A percentile compares a stretch with the other conserved stretches of the same genome.
phyloP scores from a whole-genome alignment of 2,797 vertebrate genomes.

The Pyrocephalus nanus region DNA sequence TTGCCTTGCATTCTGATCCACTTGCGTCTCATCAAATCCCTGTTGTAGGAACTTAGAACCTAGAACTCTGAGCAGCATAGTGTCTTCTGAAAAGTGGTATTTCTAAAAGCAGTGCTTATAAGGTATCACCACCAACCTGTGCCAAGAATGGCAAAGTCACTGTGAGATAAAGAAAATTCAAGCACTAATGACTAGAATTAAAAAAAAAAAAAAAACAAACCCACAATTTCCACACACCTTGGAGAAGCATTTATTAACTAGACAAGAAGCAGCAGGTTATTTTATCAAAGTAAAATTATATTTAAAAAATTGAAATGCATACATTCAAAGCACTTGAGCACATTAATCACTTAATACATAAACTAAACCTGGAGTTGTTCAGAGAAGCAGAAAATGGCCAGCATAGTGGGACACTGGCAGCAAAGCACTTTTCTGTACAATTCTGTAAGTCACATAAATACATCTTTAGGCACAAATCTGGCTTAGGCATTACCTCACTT shows the following conservation, averaged over 20 bases:
- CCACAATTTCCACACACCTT: not conserved
- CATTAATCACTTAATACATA: not conserved
- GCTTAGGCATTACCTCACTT: not conserved
- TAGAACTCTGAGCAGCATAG: not conserved
- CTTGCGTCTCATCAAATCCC: not conserved
- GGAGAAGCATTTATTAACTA: slow-evolving; percentile 44
- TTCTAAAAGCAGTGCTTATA: not conserved
- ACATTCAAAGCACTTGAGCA: not conserved
- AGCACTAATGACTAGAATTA: not conserved
- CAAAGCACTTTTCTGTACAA: not conserved
- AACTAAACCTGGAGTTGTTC: not conserved
- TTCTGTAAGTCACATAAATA: not conserved
- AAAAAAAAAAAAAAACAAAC: not conserved
- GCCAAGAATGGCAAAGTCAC: not conserved
- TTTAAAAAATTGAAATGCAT: not conserved
- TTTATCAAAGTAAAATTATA: slow-evolving; percentile 15
- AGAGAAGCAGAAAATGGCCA: not conserved
- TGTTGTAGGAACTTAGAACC: not conserved
- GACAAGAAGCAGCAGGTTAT: not conserved
- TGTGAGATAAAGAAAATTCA: not conserved
- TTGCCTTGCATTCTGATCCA: not conserved
- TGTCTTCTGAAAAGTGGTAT: not conserved
- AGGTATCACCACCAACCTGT: not conserved
- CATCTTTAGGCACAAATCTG: not conserved
- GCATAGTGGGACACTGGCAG: not conserved